phyloP scores from a whole-genome alignment of 2,797 vertebrate species.

The Phrynocephalus guinanensis region DNA sequence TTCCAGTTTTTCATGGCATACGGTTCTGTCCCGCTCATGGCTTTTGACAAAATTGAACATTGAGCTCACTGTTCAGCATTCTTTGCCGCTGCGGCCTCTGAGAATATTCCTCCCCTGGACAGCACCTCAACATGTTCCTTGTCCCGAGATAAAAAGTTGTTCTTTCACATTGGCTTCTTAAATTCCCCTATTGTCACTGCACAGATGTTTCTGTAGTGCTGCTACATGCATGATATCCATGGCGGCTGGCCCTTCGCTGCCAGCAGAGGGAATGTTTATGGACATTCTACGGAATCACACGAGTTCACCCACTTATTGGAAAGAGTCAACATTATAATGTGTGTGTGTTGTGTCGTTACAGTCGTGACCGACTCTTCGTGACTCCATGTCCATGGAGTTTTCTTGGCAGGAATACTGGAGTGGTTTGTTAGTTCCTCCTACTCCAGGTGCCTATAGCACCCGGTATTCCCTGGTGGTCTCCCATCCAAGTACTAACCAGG shows the following conservation, averaged over 20 bases:
- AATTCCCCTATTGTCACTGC: too few species aligned
- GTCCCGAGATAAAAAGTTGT: neutral
- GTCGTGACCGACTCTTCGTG: too few species aligned
- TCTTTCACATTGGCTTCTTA: neutral
- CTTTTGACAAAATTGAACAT: slow-evolving; percentile 36
- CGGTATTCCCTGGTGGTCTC: too few species aligned
- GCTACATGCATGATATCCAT: neutral
- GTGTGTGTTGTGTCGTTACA: too few species aligned
- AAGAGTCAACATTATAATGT: neutral
- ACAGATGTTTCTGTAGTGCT: neutral
- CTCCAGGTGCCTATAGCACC: too few species aligned
- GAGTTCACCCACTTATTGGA: neutral
- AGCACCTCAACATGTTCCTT: neutral
- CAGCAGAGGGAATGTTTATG: neutral
- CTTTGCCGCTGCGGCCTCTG: neutral
- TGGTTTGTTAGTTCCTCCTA: too few species aligned
- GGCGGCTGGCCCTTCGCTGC: neutral
- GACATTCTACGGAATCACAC: neutral
- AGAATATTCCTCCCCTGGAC: neutral
- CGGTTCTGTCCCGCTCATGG: slow-evolving; percentile 45
- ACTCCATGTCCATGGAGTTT: too few species aligned
- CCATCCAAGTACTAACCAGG: too few species aligned
- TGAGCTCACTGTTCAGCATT: neutral
- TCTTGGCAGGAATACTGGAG: too few species aligned
- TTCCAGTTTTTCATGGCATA: slow-evolving; percentile 40